phyloP scores from a whole-genome alignment of 2,888 invertebrate genomes.

The Sclerodermus sp. region DNA sequence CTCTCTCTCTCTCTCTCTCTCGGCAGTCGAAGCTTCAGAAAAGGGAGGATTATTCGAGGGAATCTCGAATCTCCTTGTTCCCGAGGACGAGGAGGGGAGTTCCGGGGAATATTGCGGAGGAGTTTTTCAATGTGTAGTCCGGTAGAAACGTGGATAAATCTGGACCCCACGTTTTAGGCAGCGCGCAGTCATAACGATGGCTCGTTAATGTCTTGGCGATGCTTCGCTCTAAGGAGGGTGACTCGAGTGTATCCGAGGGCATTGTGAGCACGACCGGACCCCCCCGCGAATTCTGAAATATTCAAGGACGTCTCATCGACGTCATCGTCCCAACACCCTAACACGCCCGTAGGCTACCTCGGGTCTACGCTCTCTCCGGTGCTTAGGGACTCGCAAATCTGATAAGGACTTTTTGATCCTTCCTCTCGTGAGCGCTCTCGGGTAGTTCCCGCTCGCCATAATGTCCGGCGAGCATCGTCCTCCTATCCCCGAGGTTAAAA shows the following conservation, averaged over 20 bases:
- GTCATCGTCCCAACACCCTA: conserved; percentile 16
- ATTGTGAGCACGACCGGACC: conserved; percentile 37
- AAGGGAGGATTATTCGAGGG: no score
- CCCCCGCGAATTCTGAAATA: conserved; percentile 52
- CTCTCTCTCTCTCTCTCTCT: no score
- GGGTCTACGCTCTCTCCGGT: conserved; percentile 14
- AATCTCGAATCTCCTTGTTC: no score
- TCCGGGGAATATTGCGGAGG: no score
- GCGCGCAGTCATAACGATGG: conserved; percentile 48
- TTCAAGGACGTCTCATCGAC: conserved; percentile 42
- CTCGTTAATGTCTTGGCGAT: conserved; percentile 53
- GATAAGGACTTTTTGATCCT: conserved; percentile 56
- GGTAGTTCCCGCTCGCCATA: no score
- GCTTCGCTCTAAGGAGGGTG: conserved; percentile 30
- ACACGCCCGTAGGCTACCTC: conserved; percentile 5
- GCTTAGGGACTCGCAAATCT: conserved; percentile 51
- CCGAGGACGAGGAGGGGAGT: no score
- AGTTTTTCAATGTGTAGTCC: no score
- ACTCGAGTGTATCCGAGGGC: conserved; percentile 43
- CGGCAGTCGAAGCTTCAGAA: no score
- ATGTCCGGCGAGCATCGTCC: no score
- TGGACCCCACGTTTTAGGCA: conserved; percentile 6
- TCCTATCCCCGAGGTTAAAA: no score
- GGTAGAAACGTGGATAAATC: conserved; percentile 27
- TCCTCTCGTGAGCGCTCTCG: no score